Conservation (phyloP, 2,113 vertebrate genomes). For the Dicentrarchus labrax region DNA sequence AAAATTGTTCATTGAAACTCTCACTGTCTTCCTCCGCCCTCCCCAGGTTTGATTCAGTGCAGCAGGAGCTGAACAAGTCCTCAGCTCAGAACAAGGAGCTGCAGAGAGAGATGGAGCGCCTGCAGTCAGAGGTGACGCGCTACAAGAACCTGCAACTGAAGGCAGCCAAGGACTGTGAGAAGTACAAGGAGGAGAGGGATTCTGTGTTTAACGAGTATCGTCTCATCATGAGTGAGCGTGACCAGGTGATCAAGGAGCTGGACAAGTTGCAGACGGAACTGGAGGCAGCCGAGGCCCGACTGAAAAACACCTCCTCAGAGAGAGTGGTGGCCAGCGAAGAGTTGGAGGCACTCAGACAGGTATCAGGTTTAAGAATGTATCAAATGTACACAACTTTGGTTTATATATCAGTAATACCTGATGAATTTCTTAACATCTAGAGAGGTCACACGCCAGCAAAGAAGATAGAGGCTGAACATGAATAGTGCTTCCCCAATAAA, state of each 20-base stretch:
- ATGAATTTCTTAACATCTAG: background rate
- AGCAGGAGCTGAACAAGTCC: conserved; percentile 94
- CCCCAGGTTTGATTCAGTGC: conserved; percentile 92
- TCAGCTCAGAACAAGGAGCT: conserved; percentile 96
- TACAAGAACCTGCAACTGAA: conserved; percentile 95
- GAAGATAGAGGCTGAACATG: background rate
- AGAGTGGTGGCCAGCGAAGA: conserved; percentile 96
- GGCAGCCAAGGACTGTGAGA: conserved; percentile 93
- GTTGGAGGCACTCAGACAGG: conserved; percentile 96
- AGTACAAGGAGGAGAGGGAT: conserved; percentile 97
- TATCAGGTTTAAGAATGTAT: conserved; percentile 50
- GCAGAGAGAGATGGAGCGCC: conserved; percentile 96
- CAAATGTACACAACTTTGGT: background rate
- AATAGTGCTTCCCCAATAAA: too few species aligned
- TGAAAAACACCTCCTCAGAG: conserved; percentile 96
- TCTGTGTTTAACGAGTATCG: conserved; percentile 98
- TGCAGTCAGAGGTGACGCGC: conserved; percentile 94
- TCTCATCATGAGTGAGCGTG: conserved; percentile 98
- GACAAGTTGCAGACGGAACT: conserved; percentile 97
- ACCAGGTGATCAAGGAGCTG: conserved; percentile 99
- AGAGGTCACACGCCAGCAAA: too few species aligned
- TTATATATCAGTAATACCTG: background rate
- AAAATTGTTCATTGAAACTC: background rate
- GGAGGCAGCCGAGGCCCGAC: conserved; percentile 93
- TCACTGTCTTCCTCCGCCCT: background rate